Percentiles rank a stretch among this genome's conserved stretches.
Conservation (phyloP, 37 sponge, comb jelly and placozoan species). For the Spongia lamella region DNA sequence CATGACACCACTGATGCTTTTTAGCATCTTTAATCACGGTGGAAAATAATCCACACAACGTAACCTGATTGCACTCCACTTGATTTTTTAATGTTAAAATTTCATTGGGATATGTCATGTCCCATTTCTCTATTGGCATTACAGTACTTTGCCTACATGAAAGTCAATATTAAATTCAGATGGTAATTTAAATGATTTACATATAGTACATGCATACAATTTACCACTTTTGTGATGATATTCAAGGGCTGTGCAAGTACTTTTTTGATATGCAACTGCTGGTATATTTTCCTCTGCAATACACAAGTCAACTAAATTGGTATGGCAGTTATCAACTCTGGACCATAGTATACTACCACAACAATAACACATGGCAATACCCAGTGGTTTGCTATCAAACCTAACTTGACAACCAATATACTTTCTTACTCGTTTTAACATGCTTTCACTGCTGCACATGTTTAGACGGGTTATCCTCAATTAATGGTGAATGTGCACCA, state of each 20-base stretch:
- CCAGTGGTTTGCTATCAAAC: neutral
- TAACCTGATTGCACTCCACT: neutral
- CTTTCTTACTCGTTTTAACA: too few species aligned
- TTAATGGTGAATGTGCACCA: too few species aligned
- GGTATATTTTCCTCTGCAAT: neutral
- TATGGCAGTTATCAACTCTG: neutral
- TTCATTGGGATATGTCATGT: neutral
- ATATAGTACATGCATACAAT: neutral
- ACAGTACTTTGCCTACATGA: neutral
- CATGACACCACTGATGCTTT: neutral
- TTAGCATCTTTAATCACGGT: neutral
- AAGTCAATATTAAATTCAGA: too few species aligned
- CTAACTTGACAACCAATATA: too few species aligned
- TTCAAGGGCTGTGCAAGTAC: too few species aligned
- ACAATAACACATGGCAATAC: neutral
- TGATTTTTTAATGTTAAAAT: neutral
- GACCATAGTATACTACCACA: slow-evolving; percentile 1
- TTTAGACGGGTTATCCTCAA: neutral
- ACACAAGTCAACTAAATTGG: neutral
- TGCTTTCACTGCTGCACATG: too few species aligned
- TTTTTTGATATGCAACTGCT: neutral
- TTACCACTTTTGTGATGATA: too few species aligned
- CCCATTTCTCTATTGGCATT: neutral
- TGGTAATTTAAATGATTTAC: too few species aligned
- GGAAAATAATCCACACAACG: neutral